Evolutionary conservation across 2,888 invertebrate species (phyloP), one percentile per base, ranked within the genome.

Genomic region (Andrena camellia): DNA sequence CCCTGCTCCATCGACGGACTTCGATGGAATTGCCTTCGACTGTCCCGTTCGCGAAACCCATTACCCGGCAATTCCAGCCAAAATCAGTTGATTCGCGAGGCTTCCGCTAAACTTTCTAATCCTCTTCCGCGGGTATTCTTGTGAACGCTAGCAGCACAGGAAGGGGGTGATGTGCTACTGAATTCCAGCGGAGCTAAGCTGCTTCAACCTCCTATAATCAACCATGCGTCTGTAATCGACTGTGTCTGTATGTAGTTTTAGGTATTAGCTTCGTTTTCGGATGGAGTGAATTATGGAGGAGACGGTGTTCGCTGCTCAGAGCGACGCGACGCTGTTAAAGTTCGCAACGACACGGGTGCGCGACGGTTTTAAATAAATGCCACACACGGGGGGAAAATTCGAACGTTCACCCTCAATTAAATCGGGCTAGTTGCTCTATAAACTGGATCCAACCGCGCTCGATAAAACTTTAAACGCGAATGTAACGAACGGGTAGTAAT

Each of bases 391-490:
- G 54, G 57, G 20, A 57, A 13, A 48, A 59, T 42, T 60, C 29
- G 50, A 33, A 26, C 33, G 42, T 33, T 64, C 54, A 50, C 20
- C 50, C 20, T 52, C 60, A 10, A 78, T 67, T 62, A 78, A 67
- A 52, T 42, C 17, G 71, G 8, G 29, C 31, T 33, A 69, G 62
- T 33, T 33, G 42, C 42, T 42, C 35, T 54, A 62, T 67, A 63
- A 68, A 59, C 17, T 20, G 20, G 20, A 31, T 48, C 26, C 33
- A 23, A 31, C 29, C 48, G 10, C 31, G 42, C 13, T 20, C 33
- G 63, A 69, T 69, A 69, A 64, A 64, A 33, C 50, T 72, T 64
- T 50, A 72, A 77, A 77, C 57, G 59, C 35, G 64, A 66, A 29
- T 33, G 35, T 52, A 57, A 48, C 62, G 31, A 67, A 54, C 54